Conservation (phyloP, 92 coral and sea anemone species). For the Zoanthus solanderi region DNA sequence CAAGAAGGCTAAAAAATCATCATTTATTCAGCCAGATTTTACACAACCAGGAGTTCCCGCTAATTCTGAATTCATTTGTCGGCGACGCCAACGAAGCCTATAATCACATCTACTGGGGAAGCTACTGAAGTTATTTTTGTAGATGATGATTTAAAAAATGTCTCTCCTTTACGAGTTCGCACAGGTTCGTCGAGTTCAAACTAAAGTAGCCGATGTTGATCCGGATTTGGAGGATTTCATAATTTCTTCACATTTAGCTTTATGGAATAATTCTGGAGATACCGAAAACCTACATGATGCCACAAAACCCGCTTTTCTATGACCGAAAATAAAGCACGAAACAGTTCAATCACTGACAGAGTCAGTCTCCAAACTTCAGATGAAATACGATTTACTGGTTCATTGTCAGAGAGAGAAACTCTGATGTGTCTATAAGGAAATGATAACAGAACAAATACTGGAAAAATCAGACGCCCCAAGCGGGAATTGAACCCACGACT, state of each 20-base stretch:
- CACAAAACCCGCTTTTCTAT: constrained; percentile 8
- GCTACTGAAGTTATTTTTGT: background rate
- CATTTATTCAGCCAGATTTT: background rate
- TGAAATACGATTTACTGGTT: background rate
- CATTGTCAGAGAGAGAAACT: no score
- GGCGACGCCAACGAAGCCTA: constrained; percentile 10
- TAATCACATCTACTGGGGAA: background rate
- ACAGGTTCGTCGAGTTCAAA: constrained; percentile 21
- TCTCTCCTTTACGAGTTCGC: constrained; percentile 23
- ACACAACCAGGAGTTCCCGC: background rate
- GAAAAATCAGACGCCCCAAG: no score
- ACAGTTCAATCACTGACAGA: constrained; percentile 7
- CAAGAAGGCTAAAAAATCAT: constrained; percentile 5
- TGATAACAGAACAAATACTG: no score
- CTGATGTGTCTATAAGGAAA: no score
- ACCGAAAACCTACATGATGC: background rate
- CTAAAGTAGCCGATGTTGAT: background rate
- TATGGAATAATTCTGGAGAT: background rate
- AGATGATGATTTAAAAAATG: background rate
- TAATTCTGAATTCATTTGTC: constrained; percentile 17
- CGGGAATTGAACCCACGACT: no score
- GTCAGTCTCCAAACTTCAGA: constrained; percentile 5
- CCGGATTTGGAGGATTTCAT: constrained; percentile 18
- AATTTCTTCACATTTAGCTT: background rate
- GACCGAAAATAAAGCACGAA: background rate